Conservation (phyloP, 2,113 vertebrate genomes). For the Pterophyllum scalare region DNA sequence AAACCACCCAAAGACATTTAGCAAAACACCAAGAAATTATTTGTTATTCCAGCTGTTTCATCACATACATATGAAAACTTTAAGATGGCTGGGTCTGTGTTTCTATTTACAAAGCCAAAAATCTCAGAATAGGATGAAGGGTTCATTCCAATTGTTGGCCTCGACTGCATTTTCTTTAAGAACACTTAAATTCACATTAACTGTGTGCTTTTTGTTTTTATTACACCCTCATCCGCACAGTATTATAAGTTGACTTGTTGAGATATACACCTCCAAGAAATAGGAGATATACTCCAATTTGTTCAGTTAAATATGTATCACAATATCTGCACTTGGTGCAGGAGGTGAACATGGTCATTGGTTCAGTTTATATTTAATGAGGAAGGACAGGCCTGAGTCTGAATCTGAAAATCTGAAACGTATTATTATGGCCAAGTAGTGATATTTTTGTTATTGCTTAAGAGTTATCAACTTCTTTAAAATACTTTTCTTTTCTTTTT, state of each 20-base stretch:
- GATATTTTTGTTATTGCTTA: not conserved
- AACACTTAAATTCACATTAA: constrained; percentile 85
- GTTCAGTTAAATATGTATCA: no score
- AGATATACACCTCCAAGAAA: no score
- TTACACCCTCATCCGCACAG: constrained; percentile 80
- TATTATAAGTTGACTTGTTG: no score
- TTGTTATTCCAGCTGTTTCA: not conserved
- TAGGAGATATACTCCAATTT: no score
- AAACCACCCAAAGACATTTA: constrained; percentile 15
- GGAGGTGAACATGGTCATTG: no score
- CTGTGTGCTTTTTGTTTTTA: constrained; percentile 78
- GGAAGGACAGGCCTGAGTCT: not conserved
- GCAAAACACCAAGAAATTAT: not conserved
- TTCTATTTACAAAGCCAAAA: constrained; percentile 21
- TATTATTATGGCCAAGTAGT: no score
- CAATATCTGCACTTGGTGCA: no score
- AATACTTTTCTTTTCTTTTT: not conserved
- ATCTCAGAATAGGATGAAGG: not conserved
- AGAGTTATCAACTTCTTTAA: not conserved
- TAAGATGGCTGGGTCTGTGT: not conserved
- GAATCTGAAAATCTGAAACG: no score
- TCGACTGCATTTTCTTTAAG: constrained; percentile 55
- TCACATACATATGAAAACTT: not conserved
- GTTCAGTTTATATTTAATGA: not conserved
- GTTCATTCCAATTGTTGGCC: constrained; percentile 6